Evolutionary conservation across 2,113 vertebrate genomes (phyloP).

Genomic region (Malurus alboscapulatus): DNA sequence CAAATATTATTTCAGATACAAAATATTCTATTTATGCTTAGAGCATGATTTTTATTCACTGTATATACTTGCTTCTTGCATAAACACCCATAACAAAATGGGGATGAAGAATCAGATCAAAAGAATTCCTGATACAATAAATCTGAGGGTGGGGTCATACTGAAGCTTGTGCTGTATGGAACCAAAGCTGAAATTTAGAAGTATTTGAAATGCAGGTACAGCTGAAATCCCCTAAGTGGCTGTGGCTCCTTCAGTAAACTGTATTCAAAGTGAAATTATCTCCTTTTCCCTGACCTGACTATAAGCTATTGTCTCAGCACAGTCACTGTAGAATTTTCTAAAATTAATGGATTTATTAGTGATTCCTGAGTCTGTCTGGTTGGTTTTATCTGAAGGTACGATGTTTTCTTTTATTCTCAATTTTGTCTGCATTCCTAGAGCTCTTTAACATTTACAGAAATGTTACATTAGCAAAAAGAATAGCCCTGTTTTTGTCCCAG

Average conservation of each 20-base stretch:
- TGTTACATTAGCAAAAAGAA: neutral
- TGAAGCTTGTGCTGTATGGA: neutral
- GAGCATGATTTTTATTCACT: neutral
- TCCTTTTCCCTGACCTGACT: neutral
- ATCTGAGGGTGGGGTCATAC: neutral
- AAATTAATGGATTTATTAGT: slow-evolving; percentile 8
- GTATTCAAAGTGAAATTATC: slow-evolving; percentile 17
- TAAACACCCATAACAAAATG: neutral
- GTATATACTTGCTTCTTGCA: neutral
- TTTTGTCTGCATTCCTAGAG: neutral
- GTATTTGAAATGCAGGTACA: slow-evolving; percentile 12
- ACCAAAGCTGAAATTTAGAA: neutral
- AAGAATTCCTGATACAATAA: neutral
- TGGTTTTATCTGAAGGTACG: neutral
- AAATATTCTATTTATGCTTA: neutral
- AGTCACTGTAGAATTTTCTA: neutral
- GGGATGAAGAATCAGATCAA: neutral
- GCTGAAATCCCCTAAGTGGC: neutral
- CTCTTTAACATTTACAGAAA: neutral
- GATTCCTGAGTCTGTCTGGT: neutral
- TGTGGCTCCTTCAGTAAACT: neutral
- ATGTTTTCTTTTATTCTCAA: neutral
- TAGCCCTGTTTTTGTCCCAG: neutral
- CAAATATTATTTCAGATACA: neutral
- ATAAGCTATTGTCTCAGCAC: neutral